Evolutionary conservation across 1,140 invertebrate species (phyloP).

Genomic region (Drosophila bocqueti): DNA sequence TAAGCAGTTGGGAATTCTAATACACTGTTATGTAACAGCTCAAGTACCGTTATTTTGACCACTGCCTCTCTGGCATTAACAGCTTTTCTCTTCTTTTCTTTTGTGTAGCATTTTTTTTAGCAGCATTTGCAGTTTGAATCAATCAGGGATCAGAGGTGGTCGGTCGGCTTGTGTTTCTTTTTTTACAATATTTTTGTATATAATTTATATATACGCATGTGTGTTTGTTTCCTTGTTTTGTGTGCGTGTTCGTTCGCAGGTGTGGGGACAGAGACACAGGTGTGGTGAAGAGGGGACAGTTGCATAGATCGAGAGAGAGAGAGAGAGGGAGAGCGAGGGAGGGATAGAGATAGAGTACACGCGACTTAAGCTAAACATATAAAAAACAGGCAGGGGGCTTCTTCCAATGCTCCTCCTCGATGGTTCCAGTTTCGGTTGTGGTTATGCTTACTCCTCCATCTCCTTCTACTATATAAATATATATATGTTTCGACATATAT

Average conservation of each 20-base stretch:
- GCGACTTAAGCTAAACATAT: slow-evolving; percentile 49
- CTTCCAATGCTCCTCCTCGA: slow-evolving; percentile 14
- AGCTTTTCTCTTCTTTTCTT: neutral
- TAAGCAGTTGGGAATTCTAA: slow-evolving; percentile 1
- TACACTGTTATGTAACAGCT: neutral
- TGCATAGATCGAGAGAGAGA: neutral
- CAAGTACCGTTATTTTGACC: neutral
- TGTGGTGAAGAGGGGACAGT: neutral
- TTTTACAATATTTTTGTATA: slow-evolving; percentile 13
- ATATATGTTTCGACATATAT: neutral
- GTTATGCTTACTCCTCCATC: slow-evolving; percentile 12
- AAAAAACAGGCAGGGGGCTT: slow-evolving; percentile 30
- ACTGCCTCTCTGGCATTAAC: neutral
- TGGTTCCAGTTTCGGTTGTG: slow-evolving; percentile 8
- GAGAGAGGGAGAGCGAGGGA: neutral
- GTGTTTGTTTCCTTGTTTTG: slow-evolving; percentile 21
- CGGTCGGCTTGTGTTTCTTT: slow-evolving; percentile 10
- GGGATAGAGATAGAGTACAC: slow-evolving; percentile 11
- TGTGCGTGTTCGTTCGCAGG: slow-evolving; percentile 9
- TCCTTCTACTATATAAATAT: slow-evolving; percentile 1
- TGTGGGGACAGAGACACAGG: slow-evolving; percentile 13
- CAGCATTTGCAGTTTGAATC: slow-evolving; percentile 37
- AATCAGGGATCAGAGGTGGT: slow-evolving; percentile 24
- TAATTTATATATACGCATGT: slow-evolving; percentile 15
- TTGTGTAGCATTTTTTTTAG: neutral